Evolutionary conservation across 1,140 invertebrate genomes (phyloP), one percentile per base, ranked within the genome.

Genomic region (Bilobella aurantiaca): DNA sequence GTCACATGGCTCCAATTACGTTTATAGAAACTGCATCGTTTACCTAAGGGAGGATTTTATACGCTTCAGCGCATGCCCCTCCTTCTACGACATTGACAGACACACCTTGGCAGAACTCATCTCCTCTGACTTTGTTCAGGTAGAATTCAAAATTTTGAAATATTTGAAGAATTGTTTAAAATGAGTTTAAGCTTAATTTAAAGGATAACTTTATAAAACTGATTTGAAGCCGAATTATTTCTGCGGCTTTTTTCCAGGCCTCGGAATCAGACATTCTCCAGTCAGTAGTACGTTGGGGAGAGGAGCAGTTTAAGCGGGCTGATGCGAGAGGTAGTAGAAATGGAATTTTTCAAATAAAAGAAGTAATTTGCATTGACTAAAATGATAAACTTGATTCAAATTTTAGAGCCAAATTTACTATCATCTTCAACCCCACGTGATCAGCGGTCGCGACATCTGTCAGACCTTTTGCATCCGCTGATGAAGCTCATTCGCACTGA

Each of bases 71-170:
- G 49, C 8, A 12, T 18, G 49, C 23, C 21, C 49, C 25, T 12
- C 3, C 5, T 53, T 53, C 21, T 53, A 53, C 21, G 49, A 53
- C 5, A 14, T 53, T 18, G 49, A 53, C 25, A 53, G 23, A 53
- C 21, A 53, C 21, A 53, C 49, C 12, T 53, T 16, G 14, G 14
- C 14, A 18, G 49, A 53, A 53, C 12, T 53, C 5, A 53, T 53
- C 49, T 14, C 49, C 14, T 53, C 49, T 12, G 49, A 53, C 49
- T 53, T 53, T 53, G 49, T 53, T 18, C 49, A 53, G 49, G 49
- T 53, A 53, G 3, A 53, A 23, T 53, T 23, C 49, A 23, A 53
- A n/a, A 12, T n/a, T 42, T 42, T 42, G n/a, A 42, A 8, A 42
- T 12, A 12, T 42, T 42, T 42, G n/a, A n/a, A n/a, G n/a, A n/a